Evolutionary conservation across 23 tunicate genomes (phyloP).

Genomic region (Aplidium turbinatum): DNA sequence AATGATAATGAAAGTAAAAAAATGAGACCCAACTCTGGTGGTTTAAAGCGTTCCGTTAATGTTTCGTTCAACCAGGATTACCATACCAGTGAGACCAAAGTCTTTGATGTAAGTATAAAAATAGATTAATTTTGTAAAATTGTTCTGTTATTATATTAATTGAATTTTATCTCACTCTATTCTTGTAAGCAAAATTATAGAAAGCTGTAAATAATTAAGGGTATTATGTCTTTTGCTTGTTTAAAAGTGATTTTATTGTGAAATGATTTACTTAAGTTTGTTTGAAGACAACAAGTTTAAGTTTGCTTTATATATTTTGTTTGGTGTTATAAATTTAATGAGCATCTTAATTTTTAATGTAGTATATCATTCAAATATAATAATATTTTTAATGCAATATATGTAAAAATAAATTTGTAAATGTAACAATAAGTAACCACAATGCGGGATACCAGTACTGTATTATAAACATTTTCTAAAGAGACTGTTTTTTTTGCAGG

Average conservation of each 20-base stretch:
- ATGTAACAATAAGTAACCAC: too few relatives aligned
- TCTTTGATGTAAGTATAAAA: slow-evolving; percentile 47
- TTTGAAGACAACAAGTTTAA: too few relatives aligned
- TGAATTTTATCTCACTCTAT: background rate
- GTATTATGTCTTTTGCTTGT: too few relatives aligned
- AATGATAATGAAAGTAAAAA: background rate
- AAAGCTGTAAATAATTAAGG: too few relatives aligned
- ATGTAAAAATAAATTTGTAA: too few relatives aligned
- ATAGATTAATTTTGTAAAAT: background rate
- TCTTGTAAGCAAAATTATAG: too few relatives aligned
- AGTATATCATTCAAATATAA: background rate
- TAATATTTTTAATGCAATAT: background rate
- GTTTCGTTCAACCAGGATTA: background rate
- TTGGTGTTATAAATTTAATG: background rate
- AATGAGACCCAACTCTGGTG: slow-evolving; percentile 4
- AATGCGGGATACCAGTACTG: background rate
- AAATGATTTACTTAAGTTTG: too few relatives aligned
- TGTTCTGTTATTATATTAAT: background rate
- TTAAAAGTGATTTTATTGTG: too few relatives aligned
- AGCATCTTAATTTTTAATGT: background rate
- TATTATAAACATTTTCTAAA: background rate
- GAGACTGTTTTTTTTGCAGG: too few relatives aligned
- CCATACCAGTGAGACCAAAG: slow-evolving; percentile 49
- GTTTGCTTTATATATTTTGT: background rate
- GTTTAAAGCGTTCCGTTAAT: slow-evolving; percentile 14